Evolutionary conservation across 2,113 vertebrate species (phyloP).

Genomic region (Drymodes brunneopygia): DNA sequence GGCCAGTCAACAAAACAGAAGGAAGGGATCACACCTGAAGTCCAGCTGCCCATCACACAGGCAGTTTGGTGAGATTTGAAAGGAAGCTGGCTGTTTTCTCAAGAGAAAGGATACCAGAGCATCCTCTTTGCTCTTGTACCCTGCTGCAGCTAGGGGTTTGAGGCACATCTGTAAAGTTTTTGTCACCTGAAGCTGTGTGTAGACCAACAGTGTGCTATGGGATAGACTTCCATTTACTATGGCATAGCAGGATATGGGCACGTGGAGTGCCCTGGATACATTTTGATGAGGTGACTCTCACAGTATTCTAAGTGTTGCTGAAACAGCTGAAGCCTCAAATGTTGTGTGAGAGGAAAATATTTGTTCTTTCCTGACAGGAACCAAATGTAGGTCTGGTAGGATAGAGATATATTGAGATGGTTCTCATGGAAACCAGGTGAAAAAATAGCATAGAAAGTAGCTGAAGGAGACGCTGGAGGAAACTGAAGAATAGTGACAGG

Average conservation of each 20-base stretch:
- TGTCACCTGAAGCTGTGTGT: not conserved
- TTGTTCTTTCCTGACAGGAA: not conserved
- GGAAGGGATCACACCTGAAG: not conserved
- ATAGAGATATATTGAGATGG: slow-evolving; percentile 9
- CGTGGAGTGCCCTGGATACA: not conserved
- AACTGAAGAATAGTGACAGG: slow-evolving; percentile 61
- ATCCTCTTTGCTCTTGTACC: not conserved
- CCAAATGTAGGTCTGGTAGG: not conserved
- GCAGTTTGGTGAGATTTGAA: not conserved
- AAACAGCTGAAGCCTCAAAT: not conserved
- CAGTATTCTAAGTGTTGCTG: not conserved
- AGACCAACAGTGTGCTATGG: not conserved
- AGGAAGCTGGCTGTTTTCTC: not conserved
- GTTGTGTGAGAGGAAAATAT: not conserved
- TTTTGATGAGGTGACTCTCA: not conserved
- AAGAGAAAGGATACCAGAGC: not conserved
- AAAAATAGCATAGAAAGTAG: slow-evolving; percentile 54
- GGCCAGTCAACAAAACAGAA: not conserved
- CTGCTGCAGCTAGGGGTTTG: not conserved
- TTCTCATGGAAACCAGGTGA: slow-evolving; percentile 72
- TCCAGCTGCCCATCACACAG: not conserved
- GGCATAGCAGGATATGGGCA: not conserved
- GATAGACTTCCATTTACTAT: not conserved
- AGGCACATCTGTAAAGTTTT: not conserved
- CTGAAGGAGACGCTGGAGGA: slow-evolving; percentile 31